Conservation (phyloP, 2,113 vertebrate species). For the Phalacrocorax carbo region DNA sequence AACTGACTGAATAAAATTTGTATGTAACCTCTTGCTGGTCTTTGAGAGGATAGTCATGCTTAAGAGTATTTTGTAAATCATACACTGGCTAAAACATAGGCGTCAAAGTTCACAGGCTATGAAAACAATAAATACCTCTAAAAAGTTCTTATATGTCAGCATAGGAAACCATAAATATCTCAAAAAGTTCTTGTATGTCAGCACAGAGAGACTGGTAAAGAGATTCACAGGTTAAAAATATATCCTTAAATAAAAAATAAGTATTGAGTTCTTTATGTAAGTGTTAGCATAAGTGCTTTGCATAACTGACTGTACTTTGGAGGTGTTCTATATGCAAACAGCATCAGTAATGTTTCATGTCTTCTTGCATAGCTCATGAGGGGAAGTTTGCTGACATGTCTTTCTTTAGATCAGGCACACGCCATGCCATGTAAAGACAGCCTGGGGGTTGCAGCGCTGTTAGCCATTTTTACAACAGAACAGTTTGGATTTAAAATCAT, state of each 20-base stretch:
- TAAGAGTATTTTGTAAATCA: neutral
- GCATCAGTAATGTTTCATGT: neutral
- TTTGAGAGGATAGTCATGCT: neutral
- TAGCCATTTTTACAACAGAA: neutral
- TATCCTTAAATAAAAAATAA: neutral
- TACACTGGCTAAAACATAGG: neutral
- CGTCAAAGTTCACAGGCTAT: neutral
- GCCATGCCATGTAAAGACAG: rapidly evolving
- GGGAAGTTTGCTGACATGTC: neutral
- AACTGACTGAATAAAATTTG: neutral
- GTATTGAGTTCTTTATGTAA: neutral
- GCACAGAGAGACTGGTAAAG: neutral
- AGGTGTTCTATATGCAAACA: neutral
- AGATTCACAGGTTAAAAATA: neutral
- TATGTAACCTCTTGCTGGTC: neutral
- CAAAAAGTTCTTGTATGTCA: neutral
- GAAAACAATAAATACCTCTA: neutral
- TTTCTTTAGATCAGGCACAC: neutral
- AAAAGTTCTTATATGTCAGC: neutral
- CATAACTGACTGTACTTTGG: neutral
- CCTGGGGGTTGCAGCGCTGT: neutral
- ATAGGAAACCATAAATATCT: neutral
- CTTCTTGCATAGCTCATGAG: neutral
- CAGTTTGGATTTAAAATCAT: neutral
- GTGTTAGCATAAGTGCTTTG: neutral